Percentiles rank a stretch among this genome's conserved stretches.
Conservation (phyloP, 37 sponge, comb jelly and placozoan genomes). For the Theonella swinhoei region DNA sequence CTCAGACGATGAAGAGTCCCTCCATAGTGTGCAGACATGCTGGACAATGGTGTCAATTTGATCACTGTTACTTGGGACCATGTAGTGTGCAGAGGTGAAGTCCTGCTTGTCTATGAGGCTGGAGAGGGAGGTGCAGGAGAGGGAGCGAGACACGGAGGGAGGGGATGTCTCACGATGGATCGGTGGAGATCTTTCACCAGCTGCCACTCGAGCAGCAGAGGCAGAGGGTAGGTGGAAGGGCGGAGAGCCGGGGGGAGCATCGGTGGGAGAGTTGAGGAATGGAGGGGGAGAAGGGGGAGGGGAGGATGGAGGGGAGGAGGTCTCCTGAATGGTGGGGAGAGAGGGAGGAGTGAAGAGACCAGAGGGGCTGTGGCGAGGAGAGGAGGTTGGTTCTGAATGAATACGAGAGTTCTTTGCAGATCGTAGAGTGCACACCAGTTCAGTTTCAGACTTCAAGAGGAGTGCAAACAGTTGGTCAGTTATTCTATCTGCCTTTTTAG, state of each 20-base stretch:
- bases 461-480: constrained; percentile 50
- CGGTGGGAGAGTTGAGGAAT: not conserved
- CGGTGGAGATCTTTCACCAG: constrained; percentile 13
- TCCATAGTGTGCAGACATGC: constrained; percentile 37
- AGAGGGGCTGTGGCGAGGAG: not conserved
- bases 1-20: not conserved
- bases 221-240: constrained; percentile 39
- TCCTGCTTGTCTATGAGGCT: constrained; percentile 7
- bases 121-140: not conserved
- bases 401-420: constrained; percentile 7
- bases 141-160: not conserved
- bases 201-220: constrained; percentile 27
- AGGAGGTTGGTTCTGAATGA: not conserved
- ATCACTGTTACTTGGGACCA: constrained; percentile 53
- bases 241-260: constrained; percentile 55
- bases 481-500: constrained; percentile 51
- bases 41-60: constrained; percentile 44
- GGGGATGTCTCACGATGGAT: not conserved
- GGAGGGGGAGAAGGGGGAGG: constrained; percentile 37
- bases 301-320: constrained; percentile 32
- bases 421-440: constrained; percentile 17
- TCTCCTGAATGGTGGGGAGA: not conserved
- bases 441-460: constrained; percentile 47
- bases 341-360: not conserved
- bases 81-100: constrained; percentile 27